Evolutionary conservation across 2,797 vertebrate genomes (phyloP).

Genomic region (Heterohyrax brucei): DNA sequence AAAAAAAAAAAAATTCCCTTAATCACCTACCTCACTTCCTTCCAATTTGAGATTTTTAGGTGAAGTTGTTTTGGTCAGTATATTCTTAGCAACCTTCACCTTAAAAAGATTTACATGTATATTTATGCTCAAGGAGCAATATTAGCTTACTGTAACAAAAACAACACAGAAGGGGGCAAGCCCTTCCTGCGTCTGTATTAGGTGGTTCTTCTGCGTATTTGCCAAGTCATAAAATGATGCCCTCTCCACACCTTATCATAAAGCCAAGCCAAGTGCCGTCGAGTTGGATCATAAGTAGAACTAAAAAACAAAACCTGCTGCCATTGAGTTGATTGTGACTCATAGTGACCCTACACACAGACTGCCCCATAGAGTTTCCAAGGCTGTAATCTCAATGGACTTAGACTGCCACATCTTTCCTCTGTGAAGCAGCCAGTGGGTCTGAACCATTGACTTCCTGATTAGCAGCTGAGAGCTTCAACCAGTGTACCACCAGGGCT

Average conservation of each 20-base stretch:
- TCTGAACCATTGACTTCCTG: not conserved
- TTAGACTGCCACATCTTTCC: not conserved
- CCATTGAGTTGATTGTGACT: not conserved
- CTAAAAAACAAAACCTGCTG: not conserved
- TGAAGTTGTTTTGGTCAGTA: constrained; percentile 61
- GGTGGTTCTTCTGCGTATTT: constrained; percentile 26
- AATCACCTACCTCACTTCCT: constrained; percentile 40
- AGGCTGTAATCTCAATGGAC: not conserved
- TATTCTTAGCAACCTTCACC: not conserved
- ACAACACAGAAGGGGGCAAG: not conserved
- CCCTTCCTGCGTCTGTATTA: constrained; percentile 23
- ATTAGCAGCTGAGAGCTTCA: not conserved
- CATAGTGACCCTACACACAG: not conserved
- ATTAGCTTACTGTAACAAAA: constrained; percentile 26
- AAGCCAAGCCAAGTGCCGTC: not conserved
- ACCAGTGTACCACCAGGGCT: not conserved
- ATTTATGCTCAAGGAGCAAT: constrained; percentile 30
- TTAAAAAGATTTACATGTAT: not conserved
- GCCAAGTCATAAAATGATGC: constrained; percentile 56
- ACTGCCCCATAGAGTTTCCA: not conserved
- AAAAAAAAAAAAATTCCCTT: not conserved
- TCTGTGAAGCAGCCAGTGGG: not conserved
- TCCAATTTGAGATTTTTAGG: constrained; percentile 47
- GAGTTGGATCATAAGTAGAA: not conserved
- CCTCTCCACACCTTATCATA: constrained; percentile 12